A percentile compares a stretch with the other conserved stretches of the same genome.
Conservation (phyloP, 2,113 vertebrate species). For the Aldabrachelys gigantea region DNA sequence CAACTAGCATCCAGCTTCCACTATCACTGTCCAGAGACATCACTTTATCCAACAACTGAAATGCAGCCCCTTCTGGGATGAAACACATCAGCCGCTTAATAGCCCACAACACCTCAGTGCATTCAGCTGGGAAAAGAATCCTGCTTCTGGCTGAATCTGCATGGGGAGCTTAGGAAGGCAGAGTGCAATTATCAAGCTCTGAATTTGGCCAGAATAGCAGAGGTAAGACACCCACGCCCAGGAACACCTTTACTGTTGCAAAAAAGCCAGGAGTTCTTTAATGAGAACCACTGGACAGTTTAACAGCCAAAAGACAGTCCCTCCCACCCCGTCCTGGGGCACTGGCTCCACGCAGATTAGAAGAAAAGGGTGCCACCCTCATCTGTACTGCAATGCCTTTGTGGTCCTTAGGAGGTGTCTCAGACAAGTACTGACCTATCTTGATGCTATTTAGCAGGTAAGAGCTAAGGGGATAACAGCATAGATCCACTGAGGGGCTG, state of each 20-base stretch:
- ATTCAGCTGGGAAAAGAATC: not conserved
- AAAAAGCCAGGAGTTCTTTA: no score
- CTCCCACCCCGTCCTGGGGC: not conserved
- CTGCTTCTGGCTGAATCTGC: not conserved
- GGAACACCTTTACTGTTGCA: not conserved
- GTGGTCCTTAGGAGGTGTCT: not conserved
- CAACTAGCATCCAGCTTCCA: not conserved
- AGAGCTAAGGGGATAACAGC: conserved; percentile 69
- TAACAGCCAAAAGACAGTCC: not conserved
- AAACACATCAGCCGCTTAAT: not conserved
- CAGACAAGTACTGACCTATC: conserved; percentile 53
- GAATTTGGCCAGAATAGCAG: not conserved
- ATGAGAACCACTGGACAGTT: not conserved
- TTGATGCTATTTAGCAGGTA: conserved; percentile 71
- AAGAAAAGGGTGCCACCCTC: not conserved
- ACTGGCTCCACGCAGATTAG: not conserved
- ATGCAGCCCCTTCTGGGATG: not conserved
- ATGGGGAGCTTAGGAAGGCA: no score
- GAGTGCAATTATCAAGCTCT: not conserved
- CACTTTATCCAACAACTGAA: not conserved
- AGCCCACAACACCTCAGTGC: not conserved
- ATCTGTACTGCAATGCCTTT: not conserved
- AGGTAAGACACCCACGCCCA: not conserved
- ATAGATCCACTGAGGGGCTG: not conserved
- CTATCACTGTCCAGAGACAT: not conserved